These are phyloP conservation scores for Taurulus bubalis DNA, from an alignment of 2,113 vertebrate genomes.

Conservation along the genomic window DNA sequence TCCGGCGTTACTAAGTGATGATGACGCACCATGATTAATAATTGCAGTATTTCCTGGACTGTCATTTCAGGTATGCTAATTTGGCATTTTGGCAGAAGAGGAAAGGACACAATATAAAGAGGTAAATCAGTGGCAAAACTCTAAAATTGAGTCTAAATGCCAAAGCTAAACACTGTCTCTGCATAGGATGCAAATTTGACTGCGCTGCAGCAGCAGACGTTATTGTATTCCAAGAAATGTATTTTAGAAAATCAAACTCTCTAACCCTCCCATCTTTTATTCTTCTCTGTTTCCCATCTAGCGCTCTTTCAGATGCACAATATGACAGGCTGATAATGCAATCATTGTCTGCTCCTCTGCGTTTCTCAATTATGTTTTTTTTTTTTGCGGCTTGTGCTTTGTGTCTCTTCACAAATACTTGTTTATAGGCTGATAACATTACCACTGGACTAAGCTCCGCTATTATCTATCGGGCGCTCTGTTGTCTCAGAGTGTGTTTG, in stretches of 20 bases:
- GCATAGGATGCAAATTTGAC: conserved; percentile 23
- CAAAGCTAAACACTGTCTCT: conserved; percentile 25
- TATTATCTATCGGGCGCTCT: conserved; percentile 42
- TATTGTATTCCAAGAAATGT: conserved; percentile 6
- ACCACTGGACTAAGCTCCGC: conserved; percentile 37
- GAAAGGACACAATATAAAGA: conserved; percentile 55
- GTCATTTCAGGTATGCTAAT: conserved; percentile 74
- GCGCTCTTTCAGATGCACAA: not conserved
- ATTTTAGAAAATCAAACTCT: not conserved
- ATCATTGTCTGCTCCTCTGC: conserved; percentile 12
- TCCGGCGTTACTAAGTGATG: conserved; percentile 21
- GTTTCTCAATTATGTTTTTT: conserved; percentile 45
- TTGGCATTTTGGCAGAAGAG: conserved; percentile 67
- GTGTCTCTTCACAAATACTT: conserved; percentile 43
- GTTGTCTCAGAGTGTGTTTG: conserved; percentile 57
- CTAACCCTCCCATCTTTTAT: not conserved
- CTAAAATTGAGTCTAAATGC: conserved; percentile 62
- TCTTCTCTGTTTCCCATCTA: not conserved
- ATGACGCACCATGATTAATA: conserved; percentile 30
- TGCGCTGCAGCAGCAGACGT: not conserved
- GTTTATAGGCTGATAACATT: conserved; percentile 54
- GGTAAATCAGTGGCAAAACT: conserved; percentile 58
- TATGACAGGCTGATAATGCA: conserved; percentile 23
- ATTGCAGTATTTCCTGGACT: conserved; percentile 40
- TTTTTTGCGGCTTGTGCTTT: not conserved